Base-by-base conservation (phyloP, 2,797 vertebrate genomes). In the Helostoma temminkii region DNA sequence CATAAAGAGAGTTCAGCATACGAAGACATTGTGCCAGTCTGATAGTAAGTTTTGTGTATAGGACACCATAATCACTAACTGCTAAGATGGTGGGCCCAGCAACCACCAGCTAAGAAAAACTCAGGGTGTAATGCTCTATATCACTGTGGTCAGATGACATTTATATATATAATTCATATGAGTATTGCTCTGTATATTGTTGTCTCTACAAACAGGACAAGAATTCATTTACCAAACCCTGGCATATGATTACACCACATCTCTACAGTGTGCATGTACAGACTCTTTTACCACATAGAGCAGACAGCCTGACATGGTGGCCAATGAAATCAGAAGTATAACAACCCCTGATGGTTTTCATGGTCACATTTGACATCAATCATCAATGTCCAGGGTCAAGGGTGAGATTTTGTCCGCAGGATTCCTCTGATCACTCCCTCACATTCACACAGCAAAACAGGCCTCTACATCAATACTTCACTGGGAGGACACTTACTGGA, bases 251-350 rank as follows among this genome's bases (percentile, higher is more conserved):
- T 87, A 78, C 19, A 47, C 39, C 37, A 55, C 22, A 50, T 72
- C 61, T 81, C 74, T 55, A 32, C 56, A 64, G 43, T 60, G 19
- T 66, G 53, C 63, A 53, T 52, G 45, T 41, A 72, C 63, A 73
- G 76, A 83, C 11, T 32, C 7, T 18, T 64, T 74, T 64, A 82
- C 86, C 85, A 37, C 82, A 85, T 62, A 78, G 63, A 76, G 71
- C 77, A 77, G 69, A 74, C 82, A 73, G 82, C 71, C 88, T 74
- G 84, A 83, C 88, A 89, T 75, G 89, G 88, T 87, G 90, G 92
- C 89, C 90, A 91, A 91, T 90, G 90, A 91, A 91, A 92, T 87
- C 82, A 83, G 83, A 91, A 88, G 85, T 84, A 85, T 86, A 90
- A 87, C 81, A 89, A 89, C 84, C 87, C 91, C 85, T 70, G 84